Conservation (phyloP, 2,888 invertebrate genomes). For the Acleris holmiana region DNA sequence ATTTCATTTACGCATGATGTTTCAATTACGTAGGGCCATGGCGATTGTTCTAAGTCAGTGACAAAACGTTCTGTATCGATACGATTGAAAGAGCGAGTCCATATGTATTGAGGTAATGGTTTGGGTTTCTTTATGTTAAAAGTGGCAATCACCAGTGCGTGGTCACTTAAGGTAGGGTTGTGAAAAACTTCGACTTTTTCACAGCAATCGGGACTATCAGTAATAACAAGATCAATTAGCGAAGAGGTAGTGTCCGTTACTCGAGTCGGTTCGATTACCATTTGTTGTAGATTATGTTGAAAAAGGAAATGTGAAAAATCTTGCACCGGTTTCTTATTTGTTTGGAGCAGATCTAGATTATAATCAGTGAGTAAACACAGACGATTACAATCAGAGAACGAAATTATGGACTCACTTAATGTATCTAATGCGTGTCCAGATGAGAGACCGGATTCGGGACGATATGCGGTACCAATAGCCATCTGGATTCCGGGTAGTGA, state of each 20-base stretch:
- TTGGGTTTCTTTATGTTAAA: too few relatives aligned
- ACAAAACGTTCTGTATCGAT: too few relatives aligned
- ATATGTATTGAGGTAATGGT: too few relatives aligned
- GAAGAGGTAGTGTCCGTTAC: background rate
- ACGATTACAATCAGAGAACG: background rate
- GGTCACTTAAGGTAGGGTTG: background rate
- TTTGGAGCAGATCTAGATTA: background rate
- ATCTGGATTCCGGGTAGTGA: background rate
- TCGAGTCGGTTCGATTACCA: background rate
- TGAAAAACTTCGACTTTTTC: background rate
- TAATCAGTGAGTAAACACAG: background rate
- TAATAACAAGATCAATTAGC: background rate
- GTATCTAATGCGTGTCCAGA: background rate
- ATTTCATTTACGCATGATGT: too few relatives aligned
- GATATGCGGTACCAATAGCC: background rate
- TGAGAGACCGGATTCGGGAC: background rate
- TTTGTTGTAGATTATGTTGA: background rate
- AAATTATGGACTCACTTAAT: background rate
- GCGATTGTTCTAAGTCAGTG: too few relatives aligned
- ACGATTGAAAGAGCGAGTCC: too few relatives aligned
- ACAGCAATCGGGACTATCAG: background rate
- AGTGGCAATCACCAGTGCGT: background rate
- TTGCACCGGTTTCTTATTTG: background rate
- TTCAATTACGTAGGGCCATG: too few relatives aligned
- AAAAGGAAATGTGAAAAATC: background rate